Base-by-base conservation (phyloP, 2,888 invertebrate genomes). In the Pseudococcus viburni region DNA sequence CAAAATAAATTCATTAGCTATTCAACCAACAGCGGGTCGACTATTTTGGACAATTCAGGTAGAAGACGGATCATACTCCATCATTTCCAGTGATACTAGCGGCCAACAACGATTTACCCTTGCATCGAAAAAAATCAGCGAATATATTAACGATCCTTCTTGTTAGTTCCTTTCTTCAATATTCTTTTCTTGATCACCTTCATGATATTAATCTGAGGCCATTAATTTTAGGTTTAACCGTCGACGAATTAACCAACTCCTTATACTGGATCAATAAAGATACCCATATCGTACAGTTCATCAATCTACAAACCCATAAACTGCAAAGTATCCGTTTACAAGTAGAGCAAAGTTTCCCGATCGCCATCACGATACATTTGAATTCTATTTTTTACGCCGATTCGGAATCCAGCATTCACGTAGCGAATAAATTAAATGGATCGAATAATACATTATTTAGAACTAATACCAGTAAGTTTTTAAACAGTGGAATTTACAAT, bases 251-350 rank as follows among this genome's bases (percentile, higher is more conserved):
- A 39, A 91, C 92, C 0, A 92, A 93, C 89, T 93, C 94, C 1
- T 92, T 97, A 88, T 97, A 96, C 92, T 97, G 96, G 94, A 93
- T 95, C 3, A 94, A 94, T 90, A 91, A 90, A 12, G 92, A 92
- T 80, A 92, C 93, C 11, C 92, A 93, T 77, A 93, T 93, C 84
- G 94, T 95, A 89, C 94, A 95, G 90, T 95, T 93, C 91, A 92
- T 94, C 89, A 94, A 94, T 90, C 91, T 95, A 68, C 59, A 59
- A 83, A 33, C 86, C 8, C 89, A 89, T 80, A 77, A 80, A 33
- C 11, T 88, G 55, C 88, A 84, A 48, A 88, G 55, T 68, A 85
- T 89, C 42, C 84, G 73, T 15, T 85, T 89, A 77, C 89, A 83
- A 42, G 39, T 64, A 11, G 77, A 77, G n/a, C 92, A 26, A 42